phyloP scores from a whole-genome alignment of 1,140 invertebrate species.

The Lepidotrigona ventralis region DNA sequence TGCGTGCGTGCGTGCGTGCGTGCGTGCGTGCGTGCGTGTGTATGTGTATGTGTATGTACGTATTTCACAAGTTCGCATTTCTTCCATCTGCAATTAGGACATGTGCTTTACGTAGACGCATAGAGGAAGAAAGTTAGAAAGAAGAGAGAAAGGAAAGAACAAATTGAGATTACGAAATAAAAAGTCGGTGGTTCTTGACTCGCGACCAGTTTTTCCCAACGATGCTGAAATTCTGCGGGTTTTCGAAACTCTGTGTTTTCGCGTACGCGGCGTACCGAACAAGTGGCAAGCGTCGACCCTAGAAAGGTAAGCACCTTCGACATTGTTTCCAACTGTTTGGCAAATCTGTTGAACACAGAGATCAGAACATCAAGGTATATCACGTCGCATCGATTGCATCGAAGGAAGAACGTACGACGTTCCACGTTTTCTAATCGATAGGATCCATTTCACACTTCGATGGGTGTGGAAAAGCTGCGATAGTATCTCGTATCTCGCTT shows the following conservation, averaged over 20 bases:
- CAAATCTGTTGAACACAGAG: neutral
- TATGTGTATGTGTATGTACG: neutral
- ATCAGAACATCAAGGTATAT: neutral
- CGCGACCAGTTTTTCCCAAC: neutral
- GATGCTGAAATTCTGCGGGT: neutral
- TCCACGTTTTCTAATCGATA: slow-evolving; percentile 46
- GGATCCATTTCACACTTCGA: neutral
- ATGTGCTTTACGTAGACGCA: neutral
- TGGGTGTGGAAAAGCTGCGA: neutral
- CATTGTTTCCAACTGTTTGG: neutral
- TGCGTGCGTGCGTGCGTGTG: too few relatives aligned
- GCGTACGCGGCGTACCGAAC: neutral
- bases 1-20: too few relatives aligned
- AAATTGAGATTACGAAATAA: neutral
- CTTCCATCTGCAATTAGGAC: neutral
- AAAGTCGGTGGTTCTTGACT: neutral
- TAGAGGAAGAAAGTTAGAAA: neutral
- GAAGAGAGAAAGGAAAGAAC: neutral
- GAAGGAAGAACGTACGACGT: neutral
- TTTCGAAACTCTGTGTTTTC: neutral
- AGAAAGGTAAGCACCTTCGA: slow-evolving; percentile 26
- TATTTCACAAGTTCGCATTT: neutral
- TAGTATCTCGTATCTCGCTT: neutral
- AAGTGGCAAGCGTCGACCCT: neutral
- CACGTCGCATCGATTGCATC: neutral